These are phyloP conservation scores for Gila orcuttii DNA, from an alignment of 2,113 vertebrate genomes.

Conservation along the genomic window DNA sequence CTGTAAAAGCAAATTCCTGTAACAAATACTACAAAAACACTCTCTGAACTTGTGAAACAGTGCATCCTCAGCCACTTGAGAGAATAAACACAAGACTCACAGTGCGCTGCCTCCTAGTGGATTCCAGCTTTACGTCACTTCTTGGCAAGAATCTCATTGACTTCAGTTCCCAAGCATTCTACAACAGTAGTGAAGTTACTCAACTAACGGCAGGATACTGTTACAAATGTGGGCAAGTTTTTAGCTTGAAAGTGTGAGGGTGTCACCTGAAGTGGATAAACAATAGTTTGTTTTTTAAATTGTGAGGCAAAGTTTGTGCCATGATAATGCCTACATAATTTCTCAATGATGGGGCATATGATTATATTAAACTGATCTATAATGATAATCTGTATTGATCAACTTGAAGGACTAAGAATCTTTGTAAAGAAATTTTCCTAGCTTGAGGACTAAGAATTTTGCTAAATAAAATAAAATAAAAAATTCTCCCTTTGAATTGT, in stretches of 20 bases:
- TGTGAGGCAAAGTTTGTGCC: background rate
- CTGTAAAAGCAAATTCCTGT: constrained; percentile 31
- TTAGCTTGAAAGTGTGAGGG: background rate
- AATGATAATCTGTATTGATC: background rate
- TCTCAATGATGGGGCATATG: background rate
- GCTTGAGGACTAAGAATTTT: background rate
- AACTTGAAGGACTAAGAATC: background rate
- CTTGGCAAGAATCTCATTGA: background rate
- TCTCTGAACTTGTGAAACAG: constrained; percentile 21
- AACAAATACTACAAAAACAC: constrained; percentile 37
- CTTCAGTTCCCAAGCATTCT: background rate
- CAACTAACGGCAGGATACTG: background rate
- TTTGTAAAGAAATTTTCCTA: background rate
- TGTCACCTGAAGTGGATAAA: background rate
- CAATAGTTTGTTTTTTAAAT: background rate
- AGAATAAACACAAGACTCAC: constrained; percentile 20
- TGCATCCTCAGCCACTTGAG: background rate
- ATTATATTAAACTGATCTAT: background rate
- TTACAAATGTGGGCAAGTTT: background rate
- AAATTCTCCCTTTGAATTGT: background rate
- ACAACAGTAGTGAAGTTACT: background rate
- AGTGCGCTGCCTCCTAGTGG: constrained; percentile 32
- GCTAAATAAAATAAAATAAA: background rate
- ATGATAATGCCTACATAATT: background rate
- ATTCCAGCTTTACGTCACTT: constrained; percentile 7